phyloP scores from a whole-genome alignment of 1,140 invertebrate species.

The Lordiphosa mommai region DNA sequence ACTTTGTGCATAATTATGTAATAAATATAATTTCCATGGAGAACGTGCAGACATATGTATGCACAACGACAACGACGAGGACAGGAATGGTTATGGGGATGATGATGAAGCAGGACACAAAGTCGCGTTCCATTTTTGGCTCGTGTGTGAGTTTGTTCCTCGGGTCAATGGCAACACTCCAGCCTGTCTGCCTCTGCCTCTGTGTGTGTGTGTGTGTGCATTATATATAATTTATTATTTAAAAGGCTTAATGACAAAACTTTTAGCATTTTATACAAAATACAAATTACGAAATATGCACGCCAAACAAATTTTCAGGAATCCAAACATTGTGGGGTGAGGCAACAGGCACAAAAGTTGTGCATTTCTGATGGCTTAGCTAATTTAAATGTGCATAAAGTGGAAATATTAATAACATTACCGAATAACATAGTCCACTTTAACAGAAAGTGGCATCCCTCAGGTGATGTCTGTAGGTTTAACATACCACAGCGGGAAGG shows the following conservation, averaged over 20 bases:
- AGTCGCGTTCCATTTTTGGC: slow-evolving; percentile 2
- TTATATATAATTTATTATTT: slow-evolving; percentile 67
- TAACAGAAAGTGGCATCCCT: too few species aligned
- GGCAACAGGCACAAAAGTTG: background rate
- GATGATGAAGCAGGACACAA: slow-evolving; percentile 16
- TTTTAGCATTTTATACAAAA: slow-evolving; percentile 60
- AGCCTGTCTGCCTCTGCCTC: background rate
- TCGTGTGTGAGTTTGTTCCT: slow-evolving; percentile 15
- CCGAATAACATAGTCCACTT: too few species aligned
- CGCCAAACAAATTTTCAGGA: slow-evolving; percentile 2
- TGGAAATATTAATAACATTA: background rate
- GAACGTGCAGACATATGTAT: slow-evolving; percentile 11
- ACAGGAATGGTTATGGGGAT: slow-evolving; percentile 3
- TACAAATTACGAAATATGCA: slow-evolving; percentile 38
- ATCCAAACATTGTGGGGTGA: background rate
- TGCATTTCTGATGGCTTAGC: slow-evolving; percentile 9
- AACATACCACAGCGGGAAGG: too few species aligned
- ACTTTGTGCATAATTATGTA: slow-evolving; percentile 70
- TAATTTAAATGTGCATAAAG: slow-evolving; percentile 7
- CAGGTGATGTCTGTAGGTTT: too few species aligned
- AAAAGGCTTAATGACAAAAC: slow-evolving; percentile 75
- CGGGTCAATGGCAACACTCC: slow-evolving; percentile 49
- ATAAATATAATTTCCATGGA: slow-evolving; percentile 69
- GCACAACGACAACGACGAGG: background rate
- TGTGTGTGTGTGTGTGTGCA: slow-evolving; percentile 11